Evolutionary conservation across 2,888 invertebrate genomes (phyloP).

Genomic region (Erebia ligea): DNA sequence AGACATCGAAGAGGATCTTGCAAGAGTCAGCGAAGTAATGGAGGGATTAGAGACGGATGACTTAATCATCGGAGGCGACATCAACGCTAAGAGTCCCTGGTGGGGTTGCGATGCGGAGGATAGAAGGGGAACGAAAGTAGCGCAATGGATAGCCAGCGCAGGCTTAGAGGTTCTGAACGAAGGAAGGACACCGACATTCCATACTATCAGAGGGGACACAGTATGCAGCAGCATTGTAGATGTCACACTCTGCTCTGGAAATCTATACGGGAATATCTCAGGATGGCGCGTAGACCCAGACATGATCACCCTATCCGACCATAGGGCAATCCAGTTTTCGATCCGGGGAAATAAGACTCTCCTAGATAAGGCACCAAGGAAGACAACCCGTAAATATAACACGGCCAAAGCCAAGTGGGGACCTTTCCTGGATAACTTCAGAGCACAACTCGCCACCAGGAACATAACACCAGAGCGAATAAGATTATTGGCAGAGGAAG

Average conservation of each 20-base stretch:
- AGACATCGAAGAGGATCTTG: not conserved
- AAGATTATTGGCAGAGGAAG: too few species aligned
- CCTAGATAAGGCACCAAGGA: too few species aligned
- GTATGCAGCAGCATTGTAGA: conserved; percentile 8
- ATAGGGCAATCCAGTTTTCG: too few species aligned
- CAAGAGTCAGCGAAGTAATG: too few species aligned
- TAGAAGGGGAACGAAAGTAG: not conserved
- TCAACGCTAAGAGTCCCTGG: conserved; percentile 24
- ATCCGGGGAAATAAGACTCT: too few species aligned
- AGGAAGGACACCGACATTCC: conserved; percentile 15
- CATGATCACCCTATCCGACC: not conserved
- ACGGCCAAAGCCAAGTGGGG: too few species aligned
- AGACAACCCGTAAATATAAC: too few species aligned
- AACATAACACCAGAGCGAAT: too few species aligned
- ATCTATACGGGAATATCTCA: too few species aligned
- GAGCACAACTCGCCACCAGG: too few species aligned
- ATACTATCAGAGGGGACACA: not conserved
- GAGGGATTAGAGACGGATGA: not conserved
- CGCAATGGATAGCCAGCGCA: too few species aligned
- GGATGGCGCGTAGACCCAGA: conserved; percentile 1
- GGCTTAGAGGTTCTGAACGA: conserved; percentile 1
- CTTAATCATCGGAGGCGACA: conserved; percentile 15
- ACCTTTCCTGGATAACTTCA: too few species aligned
- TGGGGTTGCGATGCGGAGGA: conserved; percentile 25
- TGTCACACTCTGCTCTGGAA: not conserved